Base-by-base conservation (phyloP, 2,797 vertebrate genomes). In the Syngnathus acus region DNA sequence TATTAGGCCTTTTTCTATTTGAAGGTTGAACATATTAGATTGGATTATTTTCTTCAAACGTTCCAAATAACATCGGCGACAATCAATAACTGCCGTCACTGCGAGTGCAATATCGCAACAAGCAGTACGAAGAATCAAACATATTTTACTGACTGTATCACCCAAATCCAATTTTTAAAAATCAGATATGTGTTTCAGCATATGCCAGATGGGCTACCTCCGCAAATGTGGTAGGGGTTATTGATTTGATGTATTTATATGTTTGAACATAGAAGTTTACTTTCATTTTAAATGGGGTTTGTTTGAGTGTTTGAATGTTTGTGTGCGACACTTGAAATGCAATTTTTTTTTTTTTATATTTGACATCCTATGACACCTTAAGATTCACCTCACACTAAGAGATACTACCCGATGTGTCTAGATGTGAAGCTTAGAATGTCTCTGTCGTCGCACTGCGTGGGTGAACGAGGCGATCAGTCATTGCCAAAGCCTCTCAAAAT, bases 131-230 rank as follows among this genome's bases (percentile, higher is more conserved):
- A 84, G 79, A 89, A 85, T 92, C 90, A 89, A 90, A 90, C 88
- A 84, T 88, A 42, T 89, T 87, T 81, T 89, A 91, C 84, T 81
- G 87, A 89, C 77, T 79, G 81, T 77, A 82, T 85, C 70, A 75
- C 71, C 82, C 69, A 87, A 94, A 88, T 94, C 75, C 86, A 83
- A 90, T 94, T 43, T 93, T 84, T 73, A 84, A 83, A 84, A 69
- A 88, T 90, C 80, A 91, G 72, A 91, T 91, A 78, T 82, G 67
- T 75, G 60, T 81, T 88, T 50, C 89, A 90, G 82, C 85, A 83
- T 87, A 79, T 88, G 92, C 86, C 93, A 96, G 93, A 93, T 95
- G 93, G 88, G 90, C 88, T 83, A 87, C 72, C 89, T 84, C 84
- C 82, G 82, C 88, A 86, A 17, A 32, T 57, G 16, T 57, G 76